phyloP scores from a whole-genome alignment of 2,888 invertebrate genomes.

The Busseola fusca region DNA sequence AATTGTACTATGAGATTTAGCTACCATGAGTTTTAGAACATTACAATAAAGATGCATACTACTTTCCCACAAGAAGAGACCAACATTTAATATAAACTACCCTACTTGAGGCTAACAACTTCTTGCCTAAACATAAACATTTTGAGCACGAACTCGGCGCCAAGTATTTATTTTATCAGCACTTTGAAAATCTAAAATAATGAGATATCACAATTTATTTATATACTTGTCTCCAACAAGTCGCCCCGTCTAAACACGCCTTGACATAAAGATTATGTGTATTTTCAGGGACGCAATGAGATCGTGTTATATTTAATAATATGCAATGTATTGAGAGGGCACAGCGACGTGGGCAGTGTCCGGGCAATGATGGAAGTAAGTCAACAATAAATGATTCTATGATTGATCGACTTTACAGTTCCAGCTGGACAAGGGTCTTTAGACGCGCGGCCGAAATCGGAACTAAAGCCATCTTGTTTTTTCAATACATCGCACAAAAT shows the following conservation, averaged over 20 bases:
- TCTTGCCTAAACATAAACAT: background rate
- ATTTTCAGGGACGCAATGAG: slow-evolving; percentile 55
- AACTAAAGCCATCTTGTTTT: background rate
- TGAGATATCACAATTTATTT: slow-evolving; percentile 31
- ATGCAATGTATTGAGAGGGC: slow-evolving; percentile 10
- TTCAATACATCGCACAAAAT: background rate
- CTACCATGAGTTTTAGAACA: slow-evolving; percentile 28
- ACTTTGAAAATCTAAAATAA: slow-evolving; percentile 11
- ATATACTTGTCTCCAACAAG: background rate
- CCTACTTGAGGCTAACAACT: background rate
- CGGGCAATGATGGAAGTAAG: slow-evolving; percentile 5
- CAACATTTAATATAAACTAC: slow-evolving; percentile 19
- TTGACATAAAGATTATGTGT: slow-evolving; percentile 14
- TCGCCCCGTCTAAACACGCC: slow-evolving; percentile 42
- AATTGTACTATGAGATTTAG: slow-evolving; percentile 43
- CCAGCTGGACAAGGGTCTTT: background rate
- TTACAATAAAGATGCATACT: slow-evolving; percentile 14
- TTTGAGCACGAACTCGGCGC: slow-evolving; percentile 8
- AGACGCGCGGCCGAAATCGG: background rate
- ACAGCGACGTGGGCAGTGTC: slow-evolving; percentile 12
- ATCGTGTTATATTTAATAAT: slow-evolving; percentile 36
- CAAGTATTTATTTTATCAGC: background rate
- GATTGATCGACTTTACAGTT: background rate
- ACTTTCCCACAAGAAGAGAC: slow-evolving; percentile 9
- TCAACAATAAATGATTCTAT: background rate